Percentiles rank a stretch among this genome's conserved stretches.
These are phyloP conservation scores for Polietes domitor DNA, from an alignment of 2,888 invertebrate genomes.

Conservation along the genomic window DNA sequence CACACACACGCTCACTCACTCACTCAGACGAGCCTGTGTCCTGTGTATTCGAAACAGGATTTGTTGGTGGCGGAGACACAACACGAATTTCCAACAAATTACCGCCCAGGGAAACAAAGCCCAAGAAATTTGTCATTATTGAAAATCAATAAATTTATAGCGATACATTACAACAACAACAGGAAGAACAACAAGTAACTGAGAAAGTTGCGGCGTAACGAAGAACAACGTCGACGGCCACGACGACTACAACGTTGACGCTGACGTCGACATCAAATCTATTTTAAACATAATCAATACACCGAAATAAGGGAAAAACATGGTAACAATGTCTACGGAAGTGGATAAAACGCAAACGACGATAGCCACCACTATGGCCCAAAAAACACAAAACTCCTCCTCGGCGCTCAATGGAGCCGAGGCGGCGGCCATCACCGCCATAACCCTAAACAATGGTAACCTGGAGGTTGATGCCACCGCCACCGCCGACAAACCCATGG, in stretches of 20 bases:
- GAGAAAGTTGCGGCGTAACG: neutral
- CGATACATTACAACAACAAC: neutral
- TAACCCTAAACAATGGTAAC: conserved; percentile 32
- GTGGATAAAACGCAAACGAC: conserved; percentile 79
- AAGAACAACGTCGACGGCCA: conserved; percentile 25
- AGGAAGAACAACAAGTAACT: neutral
- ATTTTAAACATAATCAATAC: conserved; percentile 56
- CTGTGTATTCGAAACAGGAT: neutral
- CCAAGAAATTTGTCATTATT: conserved; percentile 24
- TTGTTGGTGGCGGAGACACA: neutral
- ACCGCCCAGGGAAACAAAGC: conserved; percentile 46
- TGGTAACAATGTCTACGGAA: conserved; percentile 81
- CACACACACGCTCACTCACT: neutral
- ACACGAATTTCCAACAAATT: conserved; percentile 18
- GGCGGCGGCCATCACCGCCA: conserved; percentile 18
- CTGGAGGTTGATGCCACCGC: conserved; percentile 19
- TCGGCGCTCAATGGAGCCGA: conserved; percentile 42
- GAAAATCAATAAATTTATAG: conserved; percentile 37
- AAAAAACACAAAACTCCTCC: conserved; percentile 30
- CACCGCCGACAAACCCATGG: neutral
- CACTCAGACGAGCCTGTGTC: neutral
- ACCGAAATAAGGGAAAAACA: conserved; percentile 68
- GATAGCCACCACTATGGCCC: conserved; percentile 71
- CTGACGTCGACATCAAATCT: conserved; percentile 33
- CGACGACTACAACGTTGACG: conserved; percentile 56